phyloP scores from a whole-genome alignment of 2,113 vertebrate genomes.

The Prunella fulvescens region DNA sequence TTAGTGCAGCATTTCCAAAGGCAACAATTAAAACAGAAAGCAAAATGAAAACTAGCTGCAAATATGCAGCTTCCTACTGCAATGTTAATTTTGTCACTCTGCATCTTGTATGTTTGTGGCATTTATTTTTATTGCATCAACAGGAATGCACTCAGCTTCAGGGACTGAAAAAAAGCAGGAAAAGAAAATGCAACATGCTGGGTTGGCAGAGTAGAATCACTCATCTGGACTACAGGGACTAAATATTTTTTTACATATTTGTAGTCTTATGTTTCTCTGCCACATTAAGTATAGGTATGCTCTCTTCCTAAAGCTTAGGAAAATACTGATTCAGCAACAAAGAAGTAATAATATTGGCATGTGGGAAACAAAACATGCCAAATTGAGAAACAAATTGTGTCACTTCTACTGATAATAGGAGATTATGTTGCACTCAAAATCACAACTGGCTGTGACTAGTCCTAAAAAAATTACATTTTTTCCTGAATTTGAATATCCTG shows the following conservation, averaged over 20 bases:
- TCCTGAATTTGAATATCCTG: background rate
- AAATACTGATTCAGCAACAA: conserved; percentile 12
- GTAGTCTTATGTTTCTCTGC: background rate
- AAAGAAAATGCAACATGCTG: background rate
- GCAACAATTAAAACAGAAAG: conserved; percentile 14
- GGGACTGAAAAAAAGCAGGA: background rate
- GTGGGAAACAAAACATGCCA: background rate
- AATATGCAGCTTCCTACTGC: background rate
- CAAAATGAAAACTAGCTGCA: background rate
- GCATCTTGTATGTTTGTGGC: background rate
- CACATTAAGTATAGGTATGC: background rate
- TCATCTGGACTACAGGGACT: background rate
- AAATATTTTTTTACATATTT: background rate
- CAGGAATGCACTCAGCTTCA: background rate
- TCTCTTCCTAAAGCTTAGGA: background rate
- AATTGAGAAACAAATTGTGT: conserved; percentile 11
- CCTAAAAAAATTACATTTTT: background rate
- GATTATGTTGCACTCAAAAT: background rate
- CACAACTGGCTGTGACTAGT: background rate
- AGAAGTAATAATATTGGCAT: background rate
- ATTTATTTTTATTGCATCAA: conserved; percentile 9
- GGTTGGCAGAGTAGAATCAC: background rate
- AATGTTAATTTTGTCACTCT: conserved; percentile 5
- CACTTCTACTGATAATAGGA: background rate
- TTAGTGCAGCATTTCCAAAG: background rate